phyloP scores from a whole-genome alignment of 2,113 vertebrate genomes.

The Cnemophilus loriae region DNA sequence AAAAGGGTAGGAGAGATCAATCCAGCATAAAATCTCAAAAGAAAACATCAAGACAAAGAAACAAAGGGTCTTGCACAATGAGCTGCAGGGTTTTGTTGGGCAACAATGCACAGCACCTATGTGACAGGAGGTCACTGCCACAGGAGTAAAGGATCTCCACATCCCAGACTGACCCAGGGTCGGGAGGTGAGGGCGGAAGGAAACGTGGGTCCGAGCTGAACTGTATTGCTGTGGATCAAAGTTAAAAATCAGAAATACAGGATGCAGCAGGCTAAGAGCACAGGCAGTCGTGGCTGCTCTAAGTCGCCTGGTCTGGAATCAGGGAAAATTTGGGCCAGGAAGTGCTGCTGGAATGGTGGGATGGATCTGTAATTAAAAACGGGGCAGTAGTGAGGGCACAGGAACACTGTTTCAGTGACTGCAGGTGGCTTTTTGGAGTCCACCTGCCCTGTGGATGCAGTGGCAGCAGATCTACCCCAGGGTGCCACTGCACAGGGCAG shows the following conservation, averaged over 20 bases:
- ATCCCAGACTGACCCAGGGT: neutral
- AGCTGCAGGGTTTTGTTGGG: neutral
- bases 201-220: neutral
- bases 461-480: neutral
- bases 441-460: neutral
- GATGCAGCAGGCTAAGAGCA: neutral
- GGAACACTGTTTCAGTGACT: neutral
- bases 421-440: neutral
- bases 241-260: neutral
- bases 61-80: neutral
- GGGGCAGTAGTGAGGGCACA: neutral
- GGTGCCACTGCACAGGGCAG: neutral
- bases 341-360: neutral
- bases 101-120: neutral
- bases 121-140: neutral
- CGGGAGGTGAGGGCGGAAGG: neutral
- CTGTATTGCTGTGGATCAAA: neutral
- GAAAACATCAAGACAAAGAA: conserved; percentile 9
- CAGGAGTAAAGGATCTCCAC: neutral
- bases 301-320: neutral
- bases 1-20: neutral
- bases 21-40: neutral
- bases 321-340: too few relatives aligned
- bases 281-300: accelerated
- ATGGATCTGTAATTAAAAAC: neutral